Evolutionary conservation across 2,113 vertebrate species (phyloP), one percentile per base, ranked within the genome.

Genomic region (Motacilla tschutschensis): DNA sequence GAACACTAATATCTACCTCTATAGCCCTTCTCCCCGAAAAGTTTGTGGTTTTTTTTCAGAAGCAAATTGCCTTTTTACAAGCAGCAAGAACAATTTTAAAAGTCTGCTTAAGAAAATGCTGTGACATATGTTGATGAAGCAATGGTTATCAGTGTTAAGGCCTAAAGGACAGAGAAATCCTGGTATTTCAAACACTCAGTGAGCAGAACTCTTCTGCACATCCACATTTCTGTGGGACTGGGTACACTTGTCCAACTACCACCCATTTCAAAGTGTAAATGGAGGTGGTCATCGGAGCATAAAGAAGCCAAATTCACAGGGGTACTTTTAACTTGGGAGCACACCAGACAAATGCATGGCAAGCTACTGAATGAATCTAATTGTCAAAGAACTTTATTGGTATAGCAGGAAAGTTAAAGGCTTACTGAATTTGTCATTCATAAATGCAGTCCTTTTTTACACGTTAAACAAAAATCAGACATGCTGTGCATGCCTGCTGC

Each of bases 1-100:
- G 40, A 72, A 58, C 17, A 24, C 9, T 50, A 70, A 64, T 14
- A 62, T 47, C 12, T 2, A 38, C 6, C 8, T 20, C 28, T 71
- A 21, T 3, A 15, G 3, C 5, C 25, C 6, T 4, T 11, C 1
- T 6, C 11, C 6, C 5, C 1, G 0, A 19, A 64, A 44, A 12
- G 3, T 29, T 14, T 48, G 4, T 7, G 6, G n/a, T n/a, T 33
- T 58, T 73, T 73, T 44, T 65, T 44, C 40, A 46, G 35, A 69
- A 69, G 20, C 5, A 79, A 47, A 67, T 43, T 43, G 13, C 8
- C 15, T 57, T 64, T 53, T 55, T 41, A 43, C 28, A 76, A 86
- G 28, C 5, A 83, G 22, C 4, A 62, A 79, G 46, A 93, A 55
- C 14, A 29, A 28, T 33, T 63, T 47, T 4, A 20, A 40, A 50